A percentile compares a stretch with the other conserved stretches of the same genome.
Evolutionary conservation across 2,797 vertebrate species (phyloP).

Genomic region (Sebastes nivosus): DNA sequence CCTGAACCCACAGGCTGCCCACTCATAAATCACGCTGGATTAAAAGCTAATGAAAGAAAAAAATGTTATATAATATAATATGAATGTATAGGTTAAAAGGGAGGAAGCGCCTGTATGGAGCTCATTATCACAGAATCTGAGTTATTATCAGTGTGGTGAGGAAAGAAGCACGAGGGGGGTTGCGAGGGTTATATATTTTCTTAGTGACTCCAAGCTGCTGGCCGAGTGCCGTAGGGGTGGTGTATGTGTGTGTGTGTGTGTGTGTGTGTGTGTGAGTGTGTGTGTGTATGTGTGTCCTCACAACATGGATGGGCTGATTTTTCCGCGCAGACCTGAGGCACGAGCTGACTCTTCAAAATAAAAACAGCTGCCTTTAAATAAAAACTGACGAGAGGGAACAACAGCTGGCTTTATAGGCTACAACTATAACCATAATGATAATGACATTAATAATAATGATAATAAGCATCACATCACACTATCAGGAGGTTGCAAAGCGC

Average conservation of each 20-base stretch:
- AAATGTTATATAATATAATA: constrained; percentile 11
- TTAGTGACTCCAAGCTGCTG: constrained; percentile 1
- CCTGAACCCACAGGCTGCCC: neutral
- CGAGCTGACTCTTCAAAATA: constrained; percentile 72
- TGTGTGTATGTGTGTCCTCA: neutral
- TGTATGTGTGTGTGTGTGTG: neutral
- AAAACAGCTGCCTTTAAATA: constrained; percentile 59
- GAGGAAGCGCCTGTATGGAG: constrained; percentile 12
- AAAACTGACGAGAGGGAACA: constrained; percentile 32
- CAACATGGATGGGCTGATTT: constrained; percentile 37
- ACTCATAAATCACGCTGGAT: neutral
- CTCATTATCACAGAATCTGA: constrained; percentile 38
- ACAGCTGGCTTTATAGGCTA: neutral
- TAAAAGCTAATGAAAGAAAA: neutral
- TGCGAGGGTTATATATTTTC: constrained; percentile 29
- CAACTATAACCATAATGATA: neutral
- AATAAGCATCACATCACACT: neutral
- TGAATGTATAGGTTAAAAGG: constrained; percentile 6
- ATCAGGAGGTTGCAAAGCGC: neutral
- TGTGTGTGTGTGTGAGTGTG: neutral
- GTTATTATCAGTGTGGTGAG: constrained; percentile 18
- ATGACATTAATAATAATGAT: neutral
- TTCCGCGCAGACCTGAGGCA: constrained; percentile 59
- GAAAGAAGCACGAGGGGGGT: constrained; percentile 5
- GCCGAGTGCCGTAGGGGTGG: constrained; percentile 3